Evolutionary conservation across 2,113 vertebrate species (phyloP), one percentile per base, ranked within the genome.

Genomic region (Albula goreensis): DNA sequence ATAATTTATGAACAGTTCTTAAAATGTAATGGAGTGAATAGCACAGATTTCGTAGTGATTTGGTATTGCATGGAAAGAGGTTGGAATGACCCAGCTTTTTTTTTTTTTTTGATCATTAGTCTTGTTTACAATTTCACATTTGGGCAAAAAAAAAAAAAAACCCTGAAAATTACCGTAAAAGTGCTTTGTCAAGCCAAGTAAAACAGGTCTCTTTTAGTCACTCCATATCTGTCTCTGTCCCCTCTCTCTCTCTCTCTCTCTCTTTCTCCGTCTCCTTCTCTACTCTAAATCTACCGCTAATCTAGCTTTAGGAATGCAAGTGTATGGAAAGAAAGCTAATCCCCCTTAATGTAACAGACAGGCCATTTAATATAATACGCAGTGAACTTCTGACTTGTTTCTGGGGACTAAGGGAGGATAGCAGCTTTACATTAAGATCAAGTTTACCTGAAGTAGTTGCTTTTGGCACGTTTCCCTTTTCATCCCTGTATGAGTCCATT

Each of bases 381-480:
- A 66, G 86, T 70, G 79, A 85, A 82, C 83, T 83, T 66, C 83
- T 83, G 81, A 81, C 82, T 89, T 50, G 82, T 85, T 49, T 86
- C 85, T 19, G 82, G 15, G 77, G 79, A 84, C 50, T 77, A 83
- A 50, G 82, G 90, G 87, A 86, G 50, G 82, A 87, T 90, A 82
- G 22, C 85, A 83, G 83, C 85, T 87, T 89, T 52, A 19, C 60
- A 83, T 60, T 49, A 83, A 84, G 89, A 86, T 91, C 90, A 86
- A 78, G 78, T 91, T 93, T 85, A 89, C 87, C 90, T 89, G 83
- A 86, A 89, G 22, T 7, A 70, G 91, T 90, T 90, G 66, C 66
- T 87, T 77, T 90, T 92, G 91, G 91, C 91, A 83, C 2, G 10
- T 53, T 60, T 87, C 85, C 81, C 80, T 56, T 53, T 12, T 31